These are phyloP conservation scores for Anoplophora glabripennis DNA, from an alignment of 1,140 invertebrate species.

Conservation along the genomic window DNA sequence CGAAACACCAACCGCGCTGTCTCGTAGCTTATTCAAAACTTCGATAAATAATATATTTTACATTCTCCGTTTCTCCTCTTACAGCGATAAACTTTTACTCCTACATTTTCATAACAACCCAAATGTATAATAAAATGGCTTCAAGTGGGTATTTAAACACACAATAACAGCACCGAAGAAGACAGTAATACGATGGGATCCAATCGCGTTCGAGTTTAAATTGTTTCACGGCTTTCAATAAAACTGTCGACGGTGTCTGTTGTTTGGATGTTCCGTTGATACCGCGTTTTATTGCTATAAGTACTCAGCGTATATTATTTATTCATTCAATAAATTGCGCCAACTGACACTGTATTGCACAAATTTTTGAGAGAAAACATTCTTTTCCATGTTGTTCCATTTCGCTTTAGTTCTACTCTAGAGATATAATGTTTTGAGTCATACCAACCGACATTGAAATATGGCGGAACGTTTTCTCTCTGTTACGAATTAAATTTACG, in stretches of 20 bases:
- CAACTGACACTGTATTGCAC: no score
- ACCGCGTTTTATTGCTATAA: conserved; percentile 1
- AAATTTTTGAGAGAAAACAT: no score
- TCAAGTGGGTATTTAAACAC: conserved; percentile 16
- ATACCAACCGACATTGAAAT: no score
- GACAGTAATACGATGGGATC: conserved; percentile 9
- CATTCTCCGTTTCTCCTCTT: conserved; percentile 7
- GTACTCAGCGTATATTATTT: not conserved
- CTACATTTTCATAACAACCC: conserved; percentile 5
- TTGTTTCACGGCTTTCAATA: conserved; percentile 15
- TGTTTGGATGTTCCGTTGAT: conserved; percentile 15
- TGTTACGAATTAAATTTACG: no score
- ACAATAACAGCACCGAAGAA: conserved; percentile 6
- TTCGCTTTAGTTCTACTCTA: no score
- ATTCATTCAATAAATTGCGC: no score
- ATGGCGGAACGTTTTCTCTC: no score
- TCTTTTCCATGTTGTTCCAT: no score
- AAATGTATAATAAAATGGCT: conserved; percentile 10
- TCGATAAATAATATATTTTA: conserved; percentile 5
- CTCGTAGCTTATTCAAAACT: no score
- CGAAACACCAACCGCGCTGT: no score
- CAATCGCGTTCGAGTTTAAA: conserved; percentile 7
- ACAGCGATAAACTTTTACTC: conserved; percentile 11
- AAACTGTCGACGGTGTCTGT: conserved; percentile 14
- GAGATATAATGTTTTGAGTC: no score